phyloP scores from a whole-genome alignment of 2,797 vertebrate species.

The Argya squamiceps region DNA sequence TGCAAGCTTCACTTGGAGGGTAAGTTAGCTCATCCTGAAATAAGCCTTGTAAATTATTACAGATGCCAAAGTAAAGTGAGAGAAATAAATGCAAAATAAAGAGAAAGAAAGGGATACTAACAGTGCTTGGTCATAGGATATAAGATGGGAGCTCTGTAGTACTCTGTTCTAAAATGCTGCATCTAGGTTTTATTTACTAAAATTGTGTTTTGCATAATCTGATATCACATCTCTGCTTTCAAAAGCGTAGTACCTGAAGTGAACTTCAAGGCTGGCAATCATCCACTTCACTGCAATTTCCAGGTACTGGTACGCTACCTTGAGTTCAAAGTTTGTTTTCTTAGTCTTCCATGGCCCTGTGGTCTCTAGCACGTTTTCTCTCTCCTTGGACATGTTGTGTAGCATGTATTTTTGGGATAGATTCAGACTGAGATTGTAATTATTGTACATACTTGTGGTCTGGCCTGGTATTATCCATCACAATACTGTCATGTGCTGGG shows the following conservation, averaged over 20 bases:
- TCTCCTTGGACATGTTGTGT: background rate
- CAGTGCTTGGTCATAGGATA: background rate
- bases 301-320: background rate
- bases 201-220: background rate
- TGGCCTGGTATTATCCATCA: conserved; percentile 29
- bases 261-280: background rate
- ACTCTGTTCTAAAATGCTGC: background rate
- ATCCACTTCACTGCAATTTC: background rate
- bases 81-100: background rate
- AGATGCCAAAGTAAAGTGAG: background rate
- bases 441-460: conserved; percentile 41
- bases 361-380: conserved; percentile 8
- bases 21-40: background rate
- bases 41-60: background rate
- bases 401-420: conserved; percentile 13
- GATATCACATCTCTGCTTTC: background rate
- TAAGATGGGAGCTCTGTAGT: background rate
- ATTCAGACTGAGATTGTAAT: conserved; percentile 3
- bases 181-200: background rate
- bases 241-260: background rate
- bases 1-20: background rate
- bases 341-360: background rate
- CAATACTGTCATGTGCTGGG: conserved; percentile 14
- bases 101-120: background rate
- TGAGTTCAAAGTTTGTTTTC: conserved; percentile 4